A percentile compares a stretch with the other conserved stretches of the same genome.
Conservation (phyloP, 2,888 invertebrate genomes). For the Erpobdella octoculata region DNA sequence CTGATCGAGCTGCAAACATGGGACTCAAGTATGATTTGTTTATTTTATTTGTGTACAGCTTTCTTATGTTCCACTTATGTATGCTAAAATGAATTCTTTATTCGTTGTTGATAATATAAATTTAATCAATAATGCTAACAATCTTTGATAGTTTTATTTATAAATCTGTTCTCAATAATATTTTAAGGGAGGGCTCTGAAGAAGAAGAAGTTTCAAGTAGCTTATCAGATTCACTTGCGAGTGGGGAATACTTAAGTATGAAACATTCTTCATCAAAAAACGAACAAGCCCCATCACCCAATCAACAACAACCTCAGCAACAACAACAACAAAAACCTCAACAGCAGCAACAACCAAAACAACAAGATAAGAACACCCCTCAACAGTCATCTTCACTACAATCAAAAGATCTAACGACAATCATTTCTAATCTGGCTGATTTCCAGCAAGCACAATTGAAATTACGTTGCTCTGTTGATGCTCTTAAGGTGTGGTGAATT, state of each 20-base stretch:
- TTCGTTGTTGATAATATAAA: too few species aligned
- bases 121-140: too few species aligned
- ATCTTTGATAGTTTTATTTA: too few species aligned
- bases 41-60: too few species aligned
- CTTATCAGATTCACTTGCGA: conserved; percentile 20
- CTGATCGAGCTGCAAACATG: background rate
- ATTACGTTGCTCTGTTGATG: background rate
- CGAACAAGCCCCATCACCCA: background rate
- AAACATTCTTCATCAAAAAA: background rate
- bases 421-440: background rate
- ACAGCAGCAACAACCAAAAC: background rate
- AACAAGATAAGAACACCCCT: background rate
- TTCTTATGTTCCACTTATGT: too few species aligned
- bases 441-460: conserved; percentile 4
- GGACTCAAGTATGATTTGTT: too few species aligned
- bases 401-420: conserved; percentile 9
- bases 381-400: background rate
- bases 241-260: conserved; percentile 19
- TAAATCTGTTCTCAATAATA: background rate
- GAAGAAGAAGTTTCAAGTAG: conserved; percentile 25
- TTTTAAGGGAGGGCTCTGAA: conserved; percentile 19
- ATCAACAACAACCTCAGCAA: background rate
- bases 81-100: too few species aligned
- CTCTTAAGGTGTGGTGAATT: background rate
- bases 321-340: background rate